A percentile compares a stretch with the other conserved stretches of the same genome.
phyloP scores from a whole-genome alignment of 2,888 invertebrate species.

The Chaetogeoica ovagalla region DNA sequence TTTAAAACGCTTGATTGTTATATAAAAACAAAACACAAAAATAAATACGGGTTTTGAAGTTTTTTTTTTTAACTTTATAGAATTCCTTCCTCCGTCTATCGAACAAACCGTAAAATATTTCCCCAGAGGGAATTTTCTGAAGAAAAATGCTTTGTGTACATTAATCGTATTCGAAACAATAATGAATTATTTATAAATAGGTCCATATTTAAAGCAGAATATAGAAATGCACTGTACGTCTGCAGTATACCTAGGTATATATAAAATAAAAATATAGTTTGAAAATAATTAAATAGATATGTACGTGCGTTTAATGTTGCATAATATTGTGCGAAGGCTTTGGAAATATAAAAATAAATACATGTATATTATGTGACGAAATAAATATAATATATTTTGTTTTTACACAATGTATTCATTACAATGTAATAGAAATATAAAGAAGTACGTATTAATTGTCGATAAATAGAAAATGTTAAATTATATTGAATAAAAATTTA shows the following conservation, averaged over 20 bases:
- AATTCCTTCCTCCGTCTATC: not conserved
- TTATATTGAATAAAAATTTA: not conserved
- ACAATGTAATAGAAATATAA: not conserved
- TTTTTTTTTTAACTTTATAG: not conserved
- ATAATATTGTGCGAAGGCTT: not conserved
- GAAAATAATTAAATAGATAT: not conserved
- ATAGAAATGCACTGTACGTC: not conserved
- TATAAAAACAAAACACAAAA: not conserved
- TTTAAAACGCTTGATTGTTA: no score
- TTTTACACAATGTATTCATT: not conserved
- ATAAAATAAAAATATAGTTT: not conserved
- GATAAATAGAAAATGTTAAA: not conserved
- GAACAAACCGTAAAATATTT: not conserved
- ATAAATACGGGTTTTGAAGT: not conserved
- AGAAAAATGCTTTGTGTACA: constrained; percentile 15
- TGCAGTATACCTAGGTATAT: not conserved
- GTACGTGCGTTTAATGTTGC: not conserved
- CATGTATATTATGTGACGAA: not conserved
- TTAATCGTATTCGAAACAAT: constrained; percentile 24
- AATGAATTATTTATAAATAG: constrained; percentile 24
- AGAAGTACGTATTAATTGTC: not conserved
- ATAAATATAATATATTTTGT: not conserved
- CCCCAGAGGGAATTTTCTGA: not conserved
- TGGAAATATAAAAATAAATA: not conserved
- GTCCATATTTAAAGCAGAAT: not conserved